Conservation (phyloP, 1,140 invertebrate genomes). For the Medauroidea extradentata region DNA sequence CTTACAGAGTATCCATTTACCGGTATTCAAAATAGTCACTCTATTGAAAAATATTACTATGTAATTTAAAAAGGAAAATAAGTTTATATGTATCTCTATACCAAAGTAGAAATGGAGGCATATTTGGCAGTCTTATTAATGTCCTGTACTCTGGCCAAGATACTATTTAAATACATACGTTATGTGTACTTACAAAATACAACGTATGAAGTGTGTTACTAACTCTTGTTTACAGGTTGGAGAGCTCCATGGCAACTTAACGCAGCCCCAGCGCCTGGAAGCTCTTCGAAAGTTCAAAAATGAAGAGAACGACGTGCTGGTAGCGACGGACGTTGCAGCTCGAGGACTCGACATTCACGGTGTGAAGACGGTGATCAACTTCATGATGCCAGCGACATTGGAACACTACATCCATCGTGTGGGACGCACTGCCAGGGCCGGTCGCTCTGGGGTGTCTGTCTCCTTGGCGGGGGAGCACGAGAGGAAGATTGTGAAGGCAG, state of each 20-base stretch:
- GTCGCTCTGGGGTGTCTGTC: conserved; percentile 82
- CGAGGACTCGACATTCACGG: conserved; percentile 94
- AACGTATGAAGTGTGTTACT: too few species aligned
- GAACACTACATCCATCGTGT: conserved; percentile 95
- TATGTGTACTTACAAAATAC: too few species aligned
- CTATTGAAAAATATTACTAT: too few species aligned
- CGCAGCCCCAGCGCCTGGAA: conserved; percentile 87
- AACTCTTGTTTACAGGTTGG: conserved; percentile 66
- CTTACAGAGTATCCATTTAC: too few species aligned
- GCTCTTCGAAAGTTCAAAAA: conserved; percentile 86
- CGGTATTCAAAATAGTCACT: too few species aligned
- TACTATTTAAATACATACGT: too few species aligned
- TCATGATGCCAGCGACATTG: conserved; percentile 87
- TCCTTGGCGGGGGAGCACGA: conserved; percentile 92
- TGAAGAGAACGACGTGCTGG: conserved; percentile 82
- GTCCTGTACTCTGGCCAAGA: too few species aligned
- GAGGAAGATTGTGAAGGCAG: conserved; percentile 82
- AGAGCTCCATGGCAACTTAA: conserved; percentile 93
- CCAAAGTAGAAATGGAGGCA: too few species aligned
- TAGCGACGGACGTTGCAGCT: conserved; percentile 95
- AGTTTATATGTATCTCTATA: too few species aligned
- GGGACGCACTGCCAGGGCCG: conserved; percentile 91
- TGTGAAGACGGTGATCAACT: conserved; percentile 95
- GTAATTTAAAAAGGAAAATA: too few species aligned
- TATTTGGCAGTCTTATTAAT: too few species aligned